phyloP scores from a whole-genome alignment of 1,140 invertebrate genomes.

The Centruroides sculpturatus region DNA sequence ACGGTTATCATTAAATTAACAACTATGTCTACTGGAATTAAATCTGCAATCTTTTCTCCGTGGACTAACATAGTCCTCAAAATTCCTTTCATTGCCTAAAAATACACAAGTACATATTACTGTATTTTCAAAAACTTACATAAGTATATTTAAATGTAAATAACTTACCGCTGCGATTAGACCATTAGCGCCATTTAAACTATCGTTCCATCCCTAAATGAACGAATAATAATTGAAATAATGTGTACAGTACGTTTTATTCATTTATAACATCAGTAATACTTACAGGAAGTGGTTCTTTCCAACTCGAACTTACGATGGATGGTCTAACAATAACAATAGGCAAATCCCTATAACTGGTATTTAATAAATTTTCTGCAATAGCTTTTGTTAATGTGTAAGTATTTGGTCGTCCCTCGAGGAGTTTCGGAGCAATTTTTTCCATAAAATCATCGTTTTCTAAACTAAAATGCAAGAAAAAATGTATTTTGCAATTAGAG shows the following conservation, averaged over 20 bases:
- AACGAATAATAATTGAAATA: too few relatives aligned
- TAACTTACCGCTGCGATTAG: too few relatives aligned
- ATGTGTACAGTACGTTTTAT: too few relatives aligned
- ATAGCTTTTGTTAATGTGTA: conserved; percentile 74
- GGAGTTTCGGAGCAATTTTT: conserved; percentile 26
- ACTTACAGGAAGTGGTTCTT: conserved; percentile 57
- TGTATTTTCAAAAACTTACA: neutral
- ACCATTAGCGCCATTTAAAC: too few relatives aligned
- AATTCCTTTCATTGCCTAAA: conserved; percentile 31
- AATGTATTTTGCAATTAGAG: too few relatives aligned
- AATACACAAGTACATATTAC: neutral
- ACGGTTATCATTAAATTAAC: conserved; percentile 31
- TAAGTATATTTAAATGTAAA: neutral
- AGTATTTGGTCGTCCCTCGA: conserved; percentile 61
- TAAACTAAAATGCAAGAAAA: too few relatives aligned
- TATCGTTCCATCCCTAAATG: too few relatives aligned
- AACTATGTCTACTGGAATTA: conserved; percentile 33
- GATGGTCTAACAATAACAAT: conserved; percentile 74
- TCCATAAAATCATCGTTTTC: conserved; percentile 32
- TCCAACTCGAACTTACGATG: conserved; percentile 86
- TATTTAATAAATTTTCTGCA: conserved; percentile 56
- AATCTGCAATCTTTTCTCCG: conserved; percentile 24
- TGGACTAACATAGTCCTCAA: conserved; percentile 32
- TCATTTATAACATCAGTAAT: too few relatives aligned
- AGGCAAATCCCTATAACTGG: conserved; percentile 44